A percentile compares a stretch with the other conserved stretches of the same genome.
These are phyloP conservation scores for Dicycla oo DNA, from an alignment of 2,888 invertebrate genomes.

Conservation along the genomic window DNA sequence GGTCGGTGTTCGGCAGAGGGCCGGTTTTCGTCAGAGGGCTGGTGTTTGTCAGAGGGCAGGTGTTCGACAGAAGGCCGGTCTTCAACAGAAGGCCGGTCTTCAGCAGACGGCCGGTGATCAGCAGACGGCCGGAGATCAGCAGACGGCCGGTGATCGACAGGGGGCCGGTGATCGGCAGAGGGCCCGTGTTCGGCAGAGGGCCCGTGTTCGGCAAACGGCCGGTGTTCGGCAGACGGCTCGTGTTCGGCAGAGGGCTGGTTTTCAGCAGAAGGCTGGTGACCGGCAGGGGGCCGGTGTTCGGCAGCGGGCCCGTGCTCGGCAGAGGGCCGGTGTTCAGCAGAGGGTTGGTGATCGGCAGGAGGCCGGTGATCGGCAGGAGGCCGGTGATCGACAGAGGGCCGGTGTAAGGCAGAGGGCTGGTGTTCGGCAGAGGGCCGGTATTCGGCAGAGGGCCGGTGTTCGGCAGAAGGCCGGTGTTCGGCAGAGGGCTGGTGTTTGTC, in stretches of 20 bases:
- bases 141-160: not conserved
- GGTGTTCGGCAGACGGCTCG: not conserved
- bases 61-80: too few relatives aligned
- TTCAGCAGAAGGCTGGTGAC: not conserved
- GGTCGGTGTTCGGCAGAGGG: not conserved
- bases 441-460: not conserved
- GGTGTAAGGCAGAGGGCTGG: not conserved
- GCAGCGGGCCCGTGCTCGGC: rapidly evolving
- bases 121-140: not conserved
- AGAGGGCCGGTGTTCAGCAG: not conserved
- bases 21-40: not conserved
- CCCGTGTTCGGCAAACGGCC: not conserved
- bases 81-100: too few relatives aligned
- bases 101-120: not conserved
- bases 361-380: not conserved
- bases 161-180: not conserved
- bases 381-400: not conserved
- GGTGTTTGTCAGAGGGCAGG: not conserved
- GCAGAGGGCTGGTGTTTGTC: not conserved
- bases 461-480: not conserved
- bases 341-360: not conserved
- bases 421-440: not conserved
- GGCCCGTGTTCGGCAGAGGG: conserved; percentile 4
- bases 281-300: not conserved
- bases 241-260: not conserved